Conservation (phyloP, 2,888 invertebrate genomes). For the Argyresthia goedartella region DNA sequence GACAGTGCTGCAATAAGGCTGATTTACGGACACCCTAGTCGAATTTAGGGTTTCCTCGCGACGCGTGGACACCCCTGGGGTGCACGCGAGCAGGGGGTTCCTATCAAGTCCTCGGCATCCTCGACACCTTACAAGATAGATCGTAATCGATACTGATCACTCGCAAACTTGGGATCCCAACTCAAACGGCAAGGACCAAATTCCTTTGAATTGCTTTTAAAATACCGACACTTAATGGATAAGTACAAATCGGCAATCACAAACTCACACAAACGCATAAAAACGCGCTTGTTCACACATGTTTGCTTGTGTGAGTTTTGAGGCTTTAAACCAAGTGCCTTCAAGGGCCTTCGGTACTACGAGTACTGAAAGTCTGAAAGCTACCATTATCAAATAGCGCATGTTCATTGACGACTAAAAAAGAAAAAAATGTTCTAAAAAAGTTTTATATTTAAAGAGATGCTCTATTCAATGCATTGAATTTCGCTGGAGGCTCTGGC, state of each 20-base stretch:
- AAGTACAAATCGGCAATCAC: background rate
- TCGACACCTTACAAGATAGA: background rate
- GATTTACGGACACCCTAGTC: conserved; percentile 43
- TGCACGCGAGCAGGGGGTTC: background rate
- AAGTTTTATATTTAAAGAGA: too few relatives aligned
- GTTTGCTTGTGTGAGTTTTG: too few relatives aligned
- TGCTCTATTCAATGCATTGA: too few relatives aligned
- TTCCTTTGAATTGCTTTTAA: background rate
- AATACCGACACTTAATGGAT: background rate
- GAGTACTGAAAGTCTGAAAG: too few relatives aligned
- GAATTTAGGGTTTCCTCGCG: conserved; percentile 55
- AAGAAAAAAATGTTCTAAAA: too few relatives aligned
- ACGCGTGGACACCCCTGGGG: conserved; percentile 38
- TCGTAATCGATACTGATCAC: background rate
- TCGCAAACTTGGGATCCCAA: background rate
- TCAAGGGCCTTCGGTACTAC: too few relatives aligned
- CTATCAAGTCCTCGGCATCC: background rate
- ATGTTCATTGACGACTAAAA: too few relatives aligned
- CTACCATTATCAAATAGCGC: too few relatives aligned
- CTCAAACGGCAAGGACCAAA: background rate
- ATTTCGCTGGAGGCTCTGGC: too few relatives aligned
- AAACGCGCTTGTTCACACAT: too few relatives aligned
- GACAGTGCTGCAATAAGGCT: conserved; percentile 14
- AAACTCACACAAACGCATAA: too few relatives aligned
- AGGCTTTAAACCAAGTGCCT: too few relatives aligned